phyloP scores from a whole-genome alignment of 2,113 vertebrate species.

The Hiodon alosoides region DNA sequence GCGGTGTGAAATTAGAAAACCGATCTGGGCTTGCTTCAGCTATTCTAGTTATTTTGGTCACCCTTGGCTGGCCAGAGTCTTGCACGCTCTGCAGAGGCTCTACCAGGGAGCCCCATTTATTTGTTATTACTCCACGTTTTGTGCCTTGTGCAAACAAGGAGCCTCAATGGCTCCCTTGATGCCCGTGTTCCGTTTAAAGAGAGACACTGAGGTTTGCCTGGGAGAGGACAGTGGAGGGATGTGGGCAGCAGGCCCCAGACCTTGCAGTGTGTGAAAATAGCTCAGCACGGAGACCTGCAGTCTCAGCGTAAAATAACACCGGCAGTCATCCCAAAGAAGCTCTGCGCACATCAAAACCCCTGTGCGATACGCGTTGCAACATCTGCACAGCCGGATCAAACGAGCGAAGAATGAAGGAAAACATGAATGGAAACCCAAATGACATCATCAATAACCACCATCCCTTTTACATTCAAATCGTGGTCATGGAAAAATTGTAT shows the following conservation, averaged over 20 bases:
- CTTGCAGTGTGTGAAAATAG: slow-evolving; percentile 64
- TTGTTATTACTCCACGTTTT: slow-evolving; percentile 49
- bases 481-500: slow-evolving; percentile 49
- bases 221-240: slow-evolving; percentile 55
- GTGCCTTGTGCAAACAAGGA: slow-evolving; percentile 50
- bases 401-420: slow-evolving; percentile 42
- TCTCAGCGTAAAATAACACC: slow-evolving; percentile 54
- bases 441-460: slow-evolving; percentile 43
- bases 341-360: slow-evolving; percentile 47
- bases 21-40: slow-evolving; percentile 24
- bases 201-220: slow-evolving; percentile 52
- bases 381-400: slow-evolving; percentile 46
- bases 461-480: slow-evolving; percentile 52
- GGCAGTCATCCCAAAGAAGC: slow-evolving; percentile 48
- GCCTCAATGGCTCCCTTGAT: slow-evolving; percentile 46
- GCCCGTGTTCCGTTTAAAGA: slow-evolving; percentile 56
- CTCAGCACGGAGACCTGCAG: slow-evolving; percentile 54
- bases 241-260: slow-evolving; percentile 57
- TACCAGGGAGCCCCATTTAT: slow-evolving; percentile 23
- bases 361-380: slow-evolving; percentile 46
- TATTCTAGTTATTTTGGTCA: slow-evolving; percentile 35
- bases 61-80: slow-evolving; percentile 24
- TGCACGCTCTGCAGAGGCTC: slow-evolving; percentile 24
- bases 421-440: slow-evolving; percentile 47
- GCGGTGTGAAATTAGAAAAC: slow-evolving; percentile 29